Conservation (phyloP, 2,888 invertebrate genomes). For the Spisula solida region DNA sequence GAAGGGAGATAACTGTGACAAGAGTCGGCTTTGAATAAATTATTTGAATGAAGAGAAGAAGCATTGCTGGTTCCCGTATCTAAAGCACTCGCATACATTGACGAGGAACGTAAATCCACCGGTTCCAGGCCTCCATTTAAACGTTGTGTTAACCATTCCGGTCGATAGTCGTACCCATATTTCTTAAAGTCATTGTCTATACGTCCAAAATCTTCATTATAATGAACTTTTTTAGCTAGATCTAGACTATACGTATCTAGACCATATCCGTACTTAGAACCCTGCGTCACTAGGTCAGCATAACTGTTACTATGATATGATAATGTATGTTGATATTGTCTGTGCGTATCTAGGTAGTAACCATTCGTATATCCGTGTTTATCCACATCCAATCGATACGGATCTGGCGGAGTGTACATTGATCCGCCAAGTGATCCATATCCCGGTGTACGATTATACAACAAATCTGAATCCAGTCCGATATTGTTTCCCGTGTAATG, state of each 20-base stretch:
- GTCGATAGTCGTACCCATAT: slow-evolving; percentile 81
- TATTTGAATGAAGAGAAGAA: slow-evolving; percentile 73
- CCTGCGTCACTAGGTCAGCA: slow-evolving; percentile 83
- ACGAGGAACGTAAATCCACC: slow-evolving; percentile 81
- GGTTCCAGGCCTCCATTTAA: slow-evolving; percentile 82
- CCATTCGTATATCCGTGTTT: slow-evolving; percentile 84
- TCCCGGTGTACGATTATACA: slow-evolving; percentile 78
- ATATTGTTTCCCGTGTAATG: slow-evolving; percentile 83
- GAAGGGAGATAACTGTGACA: slow-evolving; percentile 66
- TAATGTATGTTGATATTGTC: slow-evolving; percentile 85
- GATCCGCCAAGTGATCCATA: slow-evolving; percentile 80
- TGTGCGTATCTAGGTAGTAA: slow-evolving; percentile 83
- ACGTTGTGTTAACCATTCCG: slow-evolving; percentile 78
- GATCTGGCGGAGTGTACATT: slow-evolving; percentile 79
- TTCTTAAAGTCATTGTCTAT: slow-evolving; percentile 82
- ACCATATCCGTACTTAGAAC: slow-evolving; percentile 85
- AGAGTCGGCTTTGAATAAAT: slow-evolving; percentile 75
- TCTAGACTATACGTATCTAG: slow-evolving; percentile 85
- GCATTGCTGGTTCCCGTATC: slow-evolving; percentile 74
- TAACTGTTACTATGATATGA: slow-evolving; percentile 85
- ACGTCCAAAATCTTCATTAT: slow-evolving; percentile 81
- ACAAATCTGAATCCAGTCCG: slow-evolving; percentile 83
- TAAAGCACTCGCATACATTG: slow-evolving; percentile 78
- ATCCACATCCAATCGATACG: slow-evolving; percentile 82
- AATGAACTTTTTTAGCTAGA: slow-evolving; percentile 84